Conservation (phyloP, 2,113 vertebrate genomes). For the Melanotaenia duboulayi region DNA sequence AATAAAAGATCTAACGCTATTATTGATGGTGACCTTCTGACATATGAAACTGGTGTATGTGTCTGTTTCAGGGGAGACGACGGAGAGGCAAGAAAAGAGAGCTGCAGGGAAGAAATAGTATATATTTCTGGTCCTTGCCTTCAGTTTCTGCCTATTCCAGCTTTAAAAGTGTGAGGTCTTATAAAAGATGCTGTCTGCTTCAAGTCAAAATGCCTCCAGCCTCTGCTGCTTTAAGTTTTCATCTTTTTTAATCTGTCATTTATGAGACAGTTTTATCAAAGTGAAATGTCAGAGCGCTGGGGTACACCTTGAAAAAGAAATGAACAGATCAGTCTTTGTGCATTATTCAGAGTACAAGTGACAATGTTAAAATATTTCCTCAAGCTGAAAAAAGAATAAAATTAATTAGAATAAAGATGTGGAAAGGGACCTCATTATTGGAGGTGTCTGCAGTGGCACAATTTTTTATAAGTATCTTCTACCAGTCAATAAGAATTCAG, state of each 20-base stretch:
- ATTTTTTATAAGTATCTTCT: not conserved
- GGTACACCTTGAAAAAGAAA: not conserved
- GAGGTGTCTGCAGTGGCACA: not conserved
- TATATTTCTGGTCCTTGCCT: not conserved
- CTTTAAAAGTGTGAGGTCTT: accelerated
- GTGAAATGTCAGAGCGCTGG: not conserved
- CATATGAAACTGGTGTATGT: not conserved
- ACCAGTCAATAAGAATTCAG: slow-evolving; percentile 2
- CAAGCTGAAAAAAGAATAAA: not conserved
- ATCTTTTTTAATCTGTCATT: not conserved
- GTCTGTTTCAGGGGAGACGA: not conserved
- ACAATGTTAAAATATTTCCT: slow-evolving; percentile 18
- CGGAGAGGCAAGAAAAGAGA: not conserved
- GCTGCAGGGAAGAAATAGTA: not conserved
- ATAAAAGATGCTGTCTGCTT: not conserved
- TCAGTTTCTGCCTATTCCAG: not conserved
- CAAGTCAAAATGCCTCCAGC: not conserved
- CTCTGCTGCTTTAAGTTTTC: not conserved
- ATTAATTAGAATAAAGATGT: not conserved
- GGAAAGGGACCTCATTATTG: not conserved
- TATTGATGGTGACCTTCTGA: not conserved
- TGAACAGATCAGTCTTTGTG: slow-evolving; percentile 15
- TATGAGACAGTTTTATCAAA: slow-evolving; percentile 7
- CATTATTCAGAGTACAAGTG: slow-evolving; percentile 25
- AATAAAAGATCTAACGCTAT: not conserved